Base-by-base conservation (phyloP, 2,888 invertebrate genomes). In the Mechanitis mazaeus region DNA sequence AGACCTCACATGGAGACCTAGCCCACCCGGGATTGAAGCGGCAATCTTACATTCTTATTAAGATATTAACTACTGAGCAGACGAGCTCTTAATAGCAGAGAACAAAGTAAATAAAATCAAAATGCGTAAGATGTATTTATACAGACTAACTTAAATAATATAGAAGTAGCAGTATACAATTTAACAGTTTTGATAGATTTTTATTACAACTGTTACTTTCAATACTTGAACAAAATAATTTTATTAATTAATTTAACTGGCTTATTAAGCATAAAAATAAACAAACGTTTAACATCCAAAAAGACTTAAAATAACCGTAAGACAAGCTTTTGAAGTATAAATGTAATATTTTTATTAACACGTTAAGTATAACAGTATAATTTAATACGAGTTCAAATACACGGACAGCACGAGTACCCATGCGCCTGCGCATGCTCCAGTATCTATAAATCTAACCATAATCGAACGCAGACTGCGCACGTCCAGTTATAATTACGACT, bases 41-140 rank as follows among this genome's bases (percentile, higher is more conserved):
- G 75, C 83, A 85, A 84, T 84, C 83, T 81, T 82, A 85, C 84
- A 81, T 80, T 85, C 84, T 83, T 87, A 89, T 87, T 88, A 87
- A 86, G 87, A 87, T 80, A 83, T 87, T 87, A 87, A 86, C 85
- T 84, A 82, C 83, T 71, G 76, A 75, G 76, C 82, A 81, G 84
- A 85, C 77, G 81, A 72, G 70, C 72, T 83, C 79, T 84, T 87
- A 83, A 85, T 84, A 69, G 77, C 70, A 67, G 53, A 56, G 28
- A 50, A 5, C 50, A 5, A 7, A 11, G 42, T 42, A 42, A 42
- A 42, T 42, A 42, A 42, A 1, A 42, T 9, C 11, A 6, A 3
- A 9, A 42, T 6, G 7, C 38, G 11, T 9, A 42, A 7, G 9
- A 2, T 42, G 42, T 42, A 42, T 42, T 9, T 42, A 42, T 20